Evolutionary conservation across 1,140 invertebrate genomes (phyloP), one percentile per base, ranked within the genome.

Genomic region (Lasioglossum albipes): DNA sequence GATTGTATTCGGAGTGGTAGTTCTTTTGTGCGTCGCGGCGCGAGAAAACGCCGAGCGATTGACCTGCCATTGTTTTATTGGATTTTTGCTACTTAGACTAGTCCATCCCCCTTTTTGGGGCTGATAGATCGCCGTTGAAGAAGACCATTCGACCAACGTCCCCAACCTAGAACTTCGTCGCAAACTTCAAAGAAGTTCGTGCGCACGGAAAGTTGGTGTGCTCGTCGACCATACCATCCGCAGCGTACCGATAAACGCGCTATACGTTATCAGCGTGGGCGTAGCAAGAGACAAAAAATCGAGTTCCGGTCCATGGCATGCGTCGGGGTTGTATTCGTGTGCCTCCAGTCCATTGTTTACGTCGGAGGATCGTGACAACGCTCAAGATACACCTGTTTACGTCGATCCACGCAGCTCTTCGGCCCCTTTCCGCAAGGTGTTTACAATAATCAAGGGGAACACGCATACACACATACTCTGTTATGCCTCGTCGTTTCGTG

Each of bases 311-410:
- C n/a, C 36, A 4, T 57, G 75, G 65, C 79, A 64, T 66, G 45
- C 61, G 62, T 68, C 54, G 7, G n/a, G 42, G 27, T 59, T 67
- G n/a, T 49, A n/a, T 31, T 84, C 45, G 57, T 61, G 49, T 10
- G 22, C 52, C 18, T 54, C 49, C 7, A 13, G 49, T 57, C 49
- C 13, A 61, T 70, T 85, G 83, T 85, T 85, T 85, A 85, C 62
- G 22, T 64, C 42, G 57, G 41, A 18, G 18, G 52, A 49, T 42
- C 59, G 65, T 49, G 72, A 62, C 45, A 42, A 42, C 45, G 45
- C 41, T 27, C 22, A 41, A 68, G 61, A 59, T 42, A 31, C 42
- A 49, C 41, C 54, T 73, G 64, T 75, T 84, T 69, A 79, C 54
- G 13, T 74, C 27, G 57, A 45, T 68, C n/a, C 45, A n/a, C n/a